These are phyloP conservation scores for Drosophila tsacasi DNA, from an alignment of 1,140 invertebrate genomes.

Conservation along the genomic window DNA sequence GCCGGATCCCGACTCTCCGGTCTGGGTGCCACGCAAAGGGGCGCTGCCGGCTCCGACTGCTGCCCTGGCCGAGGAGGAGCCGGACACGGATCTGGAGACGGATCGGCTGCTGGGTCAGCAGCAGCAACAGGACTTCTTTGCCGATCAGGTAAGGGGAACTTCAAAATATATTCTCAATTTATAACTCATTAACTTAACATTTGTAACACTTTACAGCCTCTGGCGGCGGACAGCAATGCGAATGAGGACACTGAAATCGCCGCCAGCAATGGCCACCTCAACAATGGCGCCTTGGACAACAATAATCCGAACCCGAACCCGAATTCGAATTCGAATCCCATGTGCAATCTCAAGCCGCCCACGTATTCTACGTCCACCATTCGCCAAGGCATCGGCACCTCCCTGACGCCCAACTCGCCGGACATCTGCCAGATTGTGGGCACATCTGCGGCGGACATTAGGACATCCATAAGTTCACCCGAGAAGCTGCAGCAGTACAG, in stretches of 20 bases:
- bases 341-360: slow-evolving; percentile 66
- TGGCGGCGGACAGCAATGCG: slow-evolving; percentile 67
- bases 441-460: slow-evolving; percentile 56
- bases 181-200: background rate
- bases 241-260: slow-evolving; percentile 59
- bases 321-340: slow-evolving; percentile 65
- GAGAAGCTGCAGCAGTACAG: slow-evolving; percentile 79
- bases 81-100: slow-evolving; percentile 95
- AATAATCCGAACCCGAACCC: slow-evolving; percentile 70
- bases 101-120: slow-evolving; percentile 95
- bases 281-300: slow-evolving; percentile 57
- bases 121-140: slow-evolving; percentile 91
- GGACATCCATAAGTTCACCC: slow-evolving; percentile 53
- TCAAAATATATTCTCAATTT: background rate
- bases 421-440: slow-evolving; percentile 81
- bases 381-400: slow-evolving; percentile 81
- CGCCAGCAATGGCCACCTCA: slow-evolving; percentile 47
- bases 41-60: background rate
- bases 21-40: slow-evolving; percentile 81
- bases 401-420: slow-evolving; percentile 75
- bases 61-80: slow-evolving; percentile 88
- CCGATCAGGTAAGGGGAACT: slow-evolving; percentile 88
- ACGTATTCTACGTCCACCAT: slow-evolving; percentile 77
- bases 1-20: slow-evolving; percentile 74
- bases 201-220: slow-evolving; percentile 6